Conservation (phyloP, 2,797 vertebrate species). For the Mus caroli region DNA sequence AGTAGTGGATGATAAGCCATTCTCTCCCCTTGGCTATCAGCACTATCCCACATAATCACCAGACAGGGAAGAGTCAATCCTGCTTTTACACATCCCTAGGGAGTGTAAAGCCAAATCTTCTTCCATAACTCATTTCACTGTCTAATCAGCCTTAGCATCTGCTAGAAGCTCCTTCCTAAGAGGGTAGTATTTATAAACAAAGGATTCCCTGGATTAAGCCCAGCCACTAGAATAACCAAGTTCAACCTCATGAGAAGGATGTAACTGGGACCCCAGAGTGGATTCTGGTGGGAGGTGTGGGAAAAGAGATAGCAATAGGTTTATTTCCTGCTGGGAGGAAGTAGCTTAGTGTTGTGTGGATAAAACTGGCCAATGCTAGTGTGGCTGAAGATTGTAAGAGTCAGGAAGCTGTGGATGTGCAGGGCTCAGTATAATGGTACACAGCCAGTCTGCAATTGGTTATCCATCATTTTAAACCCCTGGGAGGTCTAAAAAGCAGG, state of each 20-base stretch:
- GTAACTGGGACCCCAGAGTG: not conserved
- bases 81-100: slow-evolving; percentile 70
- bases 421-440: not conserved
- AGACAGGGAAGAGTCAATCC: slow-evolving; percentile 68
- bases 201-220: not conserved
- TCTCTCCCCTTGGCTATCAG: slow-evolving; percentile 55
- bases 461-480: not conserved
- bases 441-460: not conserved
- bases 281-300: not conserved
- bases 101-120: slow-evolving; percentile 62
- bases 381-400: not conserved
- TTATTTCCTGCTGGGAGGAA: slow-evolving; percentile 20
- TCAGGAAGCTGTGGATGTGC: not conserved
- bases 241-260: not conserved
- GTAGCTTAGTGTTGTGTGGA: not conserved
- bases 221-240: not conserved
- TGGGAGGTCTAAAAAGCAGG: not conserved
- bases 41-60: slow-evolving; percentile 70
- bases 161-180: slow-evolving; percentile 53
- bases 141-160: slow-evolving; percentile 54
- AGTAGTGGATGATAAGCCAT: slow-evolving; percentile 58
- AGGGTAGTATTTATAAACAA: slow-evolving; percentile 39
- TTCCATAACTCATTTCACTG: slow-evolving; percentile 69
- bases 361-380: not conserved
- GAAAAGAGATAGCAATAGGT: not conserved